Evolutionary conservation across 92 coral and sea anemone species (phyloP).

Genomic region (Montipora capitata): DNA sequence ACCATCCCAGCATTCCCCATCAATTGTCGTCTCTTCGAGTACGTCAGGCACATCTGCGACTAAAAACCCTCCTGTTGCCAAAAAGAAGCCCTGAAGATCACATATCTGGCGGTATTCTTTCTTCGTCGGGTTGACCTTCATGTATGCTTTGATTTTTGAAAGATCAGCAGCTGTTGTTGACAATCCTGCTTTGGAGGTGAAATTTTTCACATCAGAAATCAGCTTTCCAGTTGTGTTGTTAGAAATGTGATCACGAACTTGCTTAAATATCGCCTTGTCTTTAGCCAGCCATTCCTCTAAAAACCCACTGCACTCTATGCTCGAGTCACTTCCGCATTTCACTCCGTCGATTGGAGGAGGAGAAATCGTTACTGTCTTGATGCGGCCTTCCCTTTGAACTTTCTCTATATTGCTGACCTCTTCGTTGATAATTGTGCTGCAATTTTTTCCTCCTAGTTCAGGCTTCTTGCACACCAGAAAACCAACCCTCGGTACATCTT

Average conservation of each 20-base stretch:
- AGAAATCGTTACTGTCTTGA: slow-evolving; percentile 57
- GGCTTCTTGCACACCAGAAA: slow-evolving; percentile 67
- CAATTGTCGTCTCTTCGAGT: background rate
- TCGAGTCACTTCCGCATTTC: slow-evolving; percentile 38
- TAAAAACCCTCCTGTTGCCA: slow-evolving; percentile 46
- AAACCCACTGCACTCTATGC: slow-evolving; percentile 54
- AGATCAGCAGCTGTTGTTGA: slow-evolving; percentile 50
- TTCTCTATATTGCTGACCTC: slow-evolving; percentile 47
- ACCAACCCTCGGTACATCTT: slow-evolving; percentile 57
- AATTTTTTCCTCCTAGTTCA: background rate
- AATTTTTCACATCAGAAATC: slow-evolving; percentile 29
- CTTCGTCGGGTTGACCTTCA: slow-evolving; percentile 13
- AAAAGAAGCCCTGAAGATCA: slow-evolving; percentile 69
- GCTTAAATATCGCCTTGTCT: slow-evolving; percentile 48
- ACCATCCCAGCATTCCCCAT: slow-evolving; percentile 12
- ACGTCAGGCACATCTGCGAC: slow-evolving; percentile 50
- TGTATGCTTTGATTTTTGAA: slow-evolving; percentile 21
- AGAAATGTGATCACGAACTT: slow-evolving; percentile 50
- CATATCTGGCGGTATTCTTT: slow-evolving; percentile 60
- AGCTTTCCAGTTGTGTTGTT: background rate
- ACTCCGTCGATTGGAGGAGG: slow-evolving; percentile 44
- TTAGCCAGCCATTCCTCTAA: slow-evolving; percentile 54
- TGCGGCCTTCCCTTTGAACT: background rate
- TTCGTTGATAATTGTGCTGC: slow-evolving; percentile 19
- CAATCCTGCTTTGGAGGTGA: slow-evolving; percentile 41